Evolutionary conservation across 2,113 vertebrate species (phyloP), one percentile per base, ranked within the genome.

Genomic region (Struthidea cinerea): DNA sequence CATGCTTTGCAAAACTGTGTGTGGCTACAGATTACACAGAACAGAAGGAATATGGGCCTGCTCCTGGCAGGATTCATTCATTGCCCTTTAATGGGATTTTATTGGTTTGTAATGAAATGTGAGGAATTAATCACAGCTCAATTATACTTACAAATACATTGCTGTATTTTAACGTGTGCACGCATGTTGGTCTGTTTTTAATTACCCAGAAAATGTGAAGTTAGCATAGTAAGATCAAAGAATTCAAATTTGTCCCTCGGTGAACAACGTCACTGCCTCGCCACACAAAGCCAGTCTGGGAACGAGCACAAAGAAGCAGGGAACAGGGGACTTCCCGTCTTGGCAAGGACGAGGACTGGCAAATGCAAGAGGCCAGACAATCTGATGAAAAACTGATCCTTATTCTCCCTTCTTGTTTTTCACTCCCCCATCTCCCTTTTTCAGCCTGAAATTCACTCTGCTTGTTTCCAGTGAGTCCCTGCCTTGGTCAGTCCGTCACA

Each of bases 41-140:
- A 55, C 27, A 59, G 69, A 76, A 87, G 39, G 67, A 61, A 49
- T 17, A 23, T 0, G 2, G 67, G 59, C 57, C 59, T 69, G 88
- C 70, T 90, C n/a, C 80, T 63, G 49, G 71, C 71, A 92, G 64
- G 68, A 77, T 77, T 55, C 73, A 47, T 77, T 92, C 71, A 59
- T 44, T 84, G 87, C 47, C 39, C 52, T 59, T 49, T 50, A 88
- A 74, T 77, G 63, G 75, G 39, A 74, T 95, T 93, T 79, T 85
- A 87, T 77, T 73, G 84, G 59, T 67, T 93, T 56, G 61, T 77
- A 96, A 94, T 81, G 68, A 93, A 94, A 88, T 75, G 47, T 33
- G 32, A 92, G n/a, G 47, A 84, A 86, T 93, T 89, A 92, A 87
- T 91, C 93, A 56, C 71, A 74, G 52, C 59, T 86, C 75, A 90